Percentiles rank a stretch among this genome's conserved stretches.
phyloP scores from a whole-genome alignment of 30 jellyfish, hydroid and myxozoan species.

The Pseudorhiza aurosa region DNA sequence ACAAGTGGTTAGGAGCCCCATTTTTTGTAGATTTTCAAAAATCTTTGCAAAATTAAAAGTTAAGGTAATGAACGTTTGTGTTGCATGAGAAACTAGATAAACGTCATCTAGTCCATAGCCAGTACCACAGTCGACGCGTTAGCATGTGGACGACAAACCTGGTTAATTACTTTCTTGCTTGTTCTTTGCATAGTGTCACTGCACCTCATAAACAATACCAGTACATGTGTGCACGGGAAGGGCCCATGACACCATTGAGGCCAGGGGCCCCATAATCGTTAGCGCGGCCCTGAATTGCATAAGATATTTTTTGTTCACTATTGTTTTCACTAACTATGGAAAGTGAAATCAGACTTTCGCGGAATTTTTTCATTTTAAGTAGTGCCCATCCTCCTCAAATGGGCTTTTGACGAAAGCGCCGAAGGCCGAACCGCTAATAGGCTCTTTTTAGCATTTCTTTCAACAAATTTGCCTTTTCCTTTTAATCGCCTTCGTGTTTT shows the following conservation, averaged over 20 bases:
- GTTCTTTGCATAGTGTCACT: not conserved
- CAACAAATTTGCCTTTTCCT: no score
- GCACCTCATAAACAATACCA: not conserved
- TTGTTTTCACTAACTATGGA: no score
- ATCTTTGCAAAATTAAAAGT: not conserved
- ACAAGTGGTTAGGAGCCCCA: not conserved
- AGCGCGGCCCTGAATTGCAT: not conserved
- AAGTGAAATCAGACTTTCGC: no score
- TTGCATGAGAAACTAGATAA: not conserved
- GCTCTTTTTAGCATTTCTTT: no score
- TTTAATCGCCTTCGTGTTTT: no score
- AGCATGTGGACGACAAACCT: no score
- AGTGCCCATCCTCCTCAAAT: no score
- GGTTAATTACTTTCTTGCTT: not conserved
- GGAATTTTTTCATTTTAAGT: no score
- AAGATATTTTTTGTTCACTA: no score
- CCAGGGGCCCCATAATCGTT: conserved; percentile 2
- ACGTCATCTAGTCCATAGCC: not conserved
- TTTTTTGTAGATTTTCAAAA: not conserved
- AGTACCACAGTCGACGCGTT: no score
- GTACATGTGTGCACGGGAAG: not conserved
- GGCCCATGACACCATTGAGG: not conserved
- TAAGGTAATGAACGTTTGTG: not conserved
- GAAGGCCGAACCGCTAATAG: no score
- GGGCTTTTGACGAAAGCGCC: no score